These are phyloP conservation scores for Gasteruption jaculator DNA, from an alignment of 2,888 invertebrate genomes.

Conservation along the genomic window DNA sequence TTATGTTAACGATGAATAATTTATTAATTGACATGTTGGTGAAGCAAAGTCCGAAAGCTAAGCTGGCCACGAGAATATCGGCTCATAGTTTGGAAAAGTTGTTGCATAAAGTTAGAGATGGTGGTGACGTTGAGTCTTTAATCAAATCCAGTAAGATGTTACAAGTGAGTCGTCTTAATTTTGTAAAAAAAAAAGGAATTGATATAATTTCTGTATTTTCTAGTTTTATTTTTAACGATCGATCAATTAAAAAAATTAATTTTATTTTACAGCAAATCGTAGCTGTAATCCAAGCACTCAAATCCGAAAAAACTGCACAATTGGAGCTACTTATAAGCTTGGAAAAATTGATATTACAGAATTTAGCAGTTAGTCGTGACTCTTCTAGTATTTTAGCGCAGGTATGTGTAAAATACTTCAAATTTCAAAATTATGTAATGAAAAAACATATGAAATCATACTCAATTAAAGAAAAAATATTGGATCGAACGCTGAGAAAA, in stretches of 20 bases:
- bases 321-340: conserved; percentile 60
- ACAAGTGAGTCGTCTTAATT: too few relatives aligned
- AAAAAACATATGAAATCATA: not conserved
- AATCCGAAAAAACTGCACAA: conserved; percentile 55
- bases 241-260: not conserved
- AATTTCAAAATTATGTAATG: conserved; percentile 5
- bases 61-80: conserved; percentile 41
- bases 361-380: conserved; percentile 42
- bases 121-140: conserved; percentile 30
- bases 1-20: conserved; percentile 37
- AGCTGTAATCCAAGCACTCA: conserved; percentile 59
- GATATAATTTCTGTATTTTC: conserved; percentile 3
- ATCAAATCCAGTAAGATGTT: conserved; percentile 37
- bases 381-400: conserved; percentile 56
- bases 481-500: too few relatives aligned
- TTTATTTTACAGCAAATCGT: conserved; percentile 46
- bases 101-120: conserved; percentile 38
- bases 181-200: too few relatives aligned
- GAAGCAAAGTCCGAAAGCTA: conserved; percentile 37
- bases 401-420: conserved; percentile 42
- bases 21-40: conserved; percentile 37
- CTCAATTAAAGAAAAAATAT: too few relatives aligned
- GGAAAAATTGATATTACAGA: conserved; percentile 59
- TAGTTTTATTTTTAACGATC: not conserved
- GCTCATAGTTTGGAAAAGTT: conserved; percentile 47